Conservation (phyloP, 2,113 vertebrate species). For the Chaenogobius annularis region DNA sequence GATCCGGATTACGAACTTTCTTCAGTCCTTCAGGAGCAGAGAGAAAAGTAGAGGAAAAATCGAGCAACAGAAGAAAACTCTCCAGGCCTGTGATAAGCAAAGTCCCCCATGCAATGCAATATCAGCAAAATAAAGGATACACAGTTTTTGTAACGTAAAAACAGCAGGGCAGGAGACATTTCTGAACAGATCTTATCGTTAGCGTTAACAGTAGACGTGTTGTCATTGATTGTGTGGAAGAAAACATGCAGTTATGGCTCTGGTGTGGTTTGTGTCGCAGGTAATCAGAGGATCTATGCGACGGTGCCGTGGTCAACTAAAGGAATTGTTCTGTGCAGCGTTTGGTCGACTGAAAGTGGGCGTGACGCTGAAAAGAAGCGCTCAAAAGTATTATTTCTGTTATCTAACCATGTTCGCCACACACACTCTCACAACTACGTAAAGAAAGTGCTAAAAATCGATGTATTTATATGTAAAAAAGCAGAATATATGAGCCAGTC, state of each 20-base stretch:
- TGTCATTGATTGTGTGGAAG: background rate
- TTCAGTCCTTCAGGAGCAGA: constrained; percentile 85
- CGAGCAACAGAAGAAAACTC: constrained; percentile 71
- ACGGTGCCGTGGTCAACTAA: too few relatives aligned
- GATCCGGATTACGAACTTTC: constrained; percentile 86
- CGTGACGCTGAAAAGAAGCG: too few relatives aligned
- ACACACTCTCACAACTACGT: background rate
- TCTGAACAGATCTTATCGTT: constrained; percentile 14
- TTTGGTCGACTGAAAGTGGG: too few relatives aligned
- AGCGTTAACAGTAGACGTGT: background rate
- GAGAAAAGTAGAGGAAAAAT: constrained; percentile 77
- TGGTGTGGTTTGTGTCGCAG: constrained; percentile 56
- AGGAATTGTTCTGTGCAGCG: too few relatives aligned
- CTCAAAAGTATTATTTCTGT: too few relatives aligned
- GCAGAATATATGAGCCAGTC: too few relatives aligned
- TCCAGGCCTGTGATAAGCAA: constrained; percentile 57
- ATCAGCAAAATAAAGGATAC: constrained; percentile 39
- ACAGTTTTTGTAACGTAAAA: constrained; percentile 5
- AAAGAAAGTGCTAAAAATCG: background rate
- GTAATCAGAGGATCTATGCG: constrained; percentile 50
- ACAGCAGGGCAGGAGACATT: background rate
- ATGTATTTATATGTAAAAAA: background rate
- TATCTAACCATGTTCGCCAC: too few relatives aligned
- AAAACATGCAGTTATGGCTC: constrained; percentile 33
- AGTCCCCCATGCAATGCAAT: constrained; percentile 64